phyloP scores from a whole-genome alignment of 2,113 vertebrate species.

The Jaculus jaculus region DNA sequence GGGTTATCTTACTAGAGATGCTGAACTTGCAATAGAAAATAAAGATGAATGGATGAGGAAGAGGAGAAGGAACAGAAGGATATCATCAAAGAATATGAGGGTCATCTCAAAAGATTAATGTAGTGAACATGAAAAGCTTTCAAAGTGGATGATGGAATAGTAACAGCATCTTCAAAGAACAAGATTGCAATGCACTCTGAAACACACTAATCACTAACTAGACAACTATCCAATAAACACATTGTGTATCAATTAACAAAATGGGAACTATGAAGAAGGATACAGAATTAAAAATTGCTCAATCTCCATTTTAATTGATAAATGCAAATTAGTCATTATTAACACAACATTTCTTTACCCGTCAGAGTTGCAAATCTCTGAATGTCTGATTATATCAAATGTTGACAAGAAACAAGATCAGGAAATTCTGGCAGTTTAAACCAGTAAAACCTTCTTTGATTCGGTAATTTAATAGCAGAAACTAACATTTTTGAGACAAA shows the following conservation, averaged over 20 bases:
- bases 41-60: not conserved
- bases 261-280: not conserved
- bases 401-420: not conserved
- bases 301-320: not conserved
- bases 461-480: not conserved
- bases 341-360: not conserved
- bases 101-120: not conserved
- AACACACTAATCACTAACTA: not conserved
- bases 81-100: not conserved
- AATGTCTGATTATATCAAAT: not conserved
- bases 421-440: not conserved
- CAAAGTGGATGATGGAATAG: not conserved
- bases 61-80: not conserved
- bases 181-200: not conserved
- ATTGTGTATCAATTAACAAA: not conserved
- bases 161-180: not conserved
- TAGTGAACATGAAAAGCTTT: not conserved
- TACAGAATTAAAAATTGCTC: not conserved
- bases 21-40: not conserved
- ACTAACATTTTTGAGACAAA: not conserved
- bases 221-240: not conserved
- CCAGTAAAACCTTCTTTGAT: not conserved
- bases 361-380: not conserved
- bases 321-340: slow-evolving; percentile 13
- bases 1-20: not conserved